Conservation (phyloP, 2,113 vertebrate genomes). For the Eubucco bourcierii region DNA sequence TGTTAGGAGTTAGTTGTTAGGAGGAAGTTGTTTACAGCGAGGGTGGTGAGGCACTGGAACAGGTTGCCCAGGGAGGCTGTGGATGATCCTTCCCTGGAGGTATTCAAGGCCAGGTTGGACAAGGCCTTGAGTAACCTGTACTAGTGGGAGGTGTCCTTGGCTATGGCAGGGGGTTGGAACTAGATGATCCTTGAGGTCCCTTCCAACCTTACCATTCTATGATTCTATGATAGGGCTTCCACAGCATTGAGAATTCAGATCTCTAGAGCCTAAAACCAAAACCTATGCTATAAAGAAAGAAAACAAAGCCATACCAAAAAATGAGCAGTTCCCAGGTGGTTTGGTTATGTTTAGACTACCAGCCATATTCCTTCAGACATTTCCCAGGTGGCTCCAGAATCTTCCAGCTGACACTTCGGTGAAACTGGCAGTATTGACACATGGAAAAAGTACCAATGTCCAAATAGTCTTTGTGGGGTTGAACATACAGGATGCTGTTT, state of each 20-base stretch:
- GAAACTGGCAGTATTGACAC: background rate
- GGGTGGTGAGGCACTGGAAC: too few relatives aligned
- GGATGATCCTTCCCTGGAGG: too few relatives aligned
- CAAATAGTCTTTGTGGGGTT: conserved; percentile 1
- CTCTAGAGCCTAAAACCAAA: background rate
- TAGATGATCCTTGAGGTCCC: too few relatives aligned
- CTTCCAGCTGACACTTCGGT: conserved; percentile 16
- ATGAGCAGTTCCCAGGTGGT: background rate
- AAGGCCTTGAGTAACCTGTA: too few relatives aligned
- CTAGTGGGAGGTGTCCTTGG: too few relatives aligned
- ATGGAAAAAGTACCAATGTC: background rate
- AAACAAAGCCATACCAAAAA: background rate
- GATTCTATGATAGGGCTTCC: too few relatives aligned
- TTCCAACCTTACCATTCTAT: too few relatives aligned
- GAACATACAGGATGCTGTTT: conserved; percentile 46
- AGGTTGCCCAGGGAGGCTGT: too few relatives aligned
- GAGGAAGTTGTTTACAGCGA: too few relatives aligned
- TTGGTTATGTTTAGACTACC: background rate
- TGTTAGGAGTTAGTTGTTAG: too few relatives aligned
- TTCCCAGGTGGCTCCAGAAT: background rate
- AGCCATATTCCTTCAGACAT: background rate
- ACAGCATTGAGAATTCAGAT: background rate
- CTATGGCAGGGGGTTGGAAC: too few relatives aligned
- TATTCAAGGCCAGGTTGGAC: too few relatives aligned
- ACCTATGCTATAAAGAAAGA: background rate